These are phyloP conservation scores for Neopipo cinnamomea DNA, from an alignment of 2,113 vertebrate species.

Conservation along the genomic window DNA sequence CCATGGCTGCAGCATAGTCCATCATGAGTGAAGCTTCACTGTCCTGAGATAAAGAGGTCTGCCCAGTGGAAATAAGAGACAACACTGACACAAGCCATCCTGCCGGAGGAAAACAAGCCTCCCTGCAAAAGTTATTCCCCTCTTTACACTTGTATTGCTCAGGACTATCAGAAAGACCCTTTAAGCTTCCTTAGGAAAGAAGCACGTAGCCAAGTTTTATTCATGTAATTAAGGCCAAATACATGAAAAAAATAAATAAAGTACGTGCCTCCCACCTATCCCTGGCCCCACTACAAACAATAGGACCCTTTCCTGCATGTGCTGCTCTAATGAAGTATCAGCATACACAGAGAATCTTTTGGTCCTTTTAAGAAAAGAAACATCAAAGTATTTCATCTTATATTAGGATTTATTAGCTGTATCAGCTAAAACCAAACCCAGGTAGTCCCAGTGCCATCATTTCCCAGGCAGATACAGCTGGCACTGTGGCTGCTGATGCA, in stretches of 20 bases:
- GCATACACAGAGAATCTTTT: not conserved
- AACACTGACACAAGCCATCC: not conserved
- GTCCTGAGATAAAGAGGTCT: conserved; percentile 86
- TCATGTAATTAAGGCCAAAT: not conserved
- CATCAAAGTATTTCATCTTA: not conserved
- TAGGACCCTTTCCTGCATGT: not conserved
- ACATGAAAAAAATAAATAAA: not conserved
- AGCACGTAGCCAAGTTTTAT: not conserved
- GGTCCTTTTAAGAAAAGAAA: not conserved
- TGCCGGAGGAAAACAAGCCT: not conserved
- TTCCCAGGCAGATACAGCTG: not conserved
- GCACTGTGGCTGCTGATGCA: not conserved
- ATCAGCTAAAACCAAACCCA: not conserved
- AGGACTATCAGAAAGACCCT: not conserved
- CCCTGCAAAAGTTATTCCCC: not conserved
- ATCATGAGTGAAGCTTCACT: conserved; percentile 86
- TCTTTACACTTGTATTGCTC: not conserved
- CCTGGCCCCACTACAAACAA: not conserved
- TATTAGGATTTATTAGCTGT: not conserved
- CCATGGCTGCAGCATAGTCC: conserved; percentile 90
- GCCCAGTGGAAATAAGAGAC: not conserved
- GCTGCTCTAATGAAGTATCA: not conserved
- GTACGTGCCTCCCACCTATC: not conserved
- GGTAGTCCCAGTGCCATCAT: not conserved
- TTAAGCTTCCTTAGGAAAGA: not conserved